A percentile compares a stretch with the other conserved stretches of the same genome.
Conservation (phyloP, 2,797 vertebrate genomes). For the Thripadectes ignobilis region DNA sequence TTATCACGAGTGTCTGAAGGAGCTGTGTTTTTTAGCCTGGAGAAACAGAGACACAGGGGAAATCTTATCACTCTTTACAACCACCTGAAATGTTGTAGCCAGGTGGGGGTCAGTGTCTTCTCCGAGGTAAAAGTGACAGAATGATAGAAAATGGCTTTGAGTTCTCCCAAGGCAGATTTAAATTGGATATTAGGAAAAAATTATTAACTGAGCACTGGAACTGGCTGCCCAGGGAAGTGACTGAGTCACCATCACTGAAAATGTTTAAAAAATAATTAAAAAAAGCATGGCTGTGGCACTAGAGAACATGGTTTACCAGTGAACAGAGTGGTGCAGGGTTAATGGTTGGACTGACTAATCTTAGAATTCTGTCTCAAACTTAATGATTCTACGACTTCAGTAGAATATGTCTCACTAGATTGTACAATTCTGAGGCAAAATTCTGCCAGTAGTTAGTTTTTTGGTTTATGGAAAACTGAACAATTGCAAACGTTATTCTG, state of each 20-base stretch:
- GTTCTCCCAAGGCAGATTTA: neutral
- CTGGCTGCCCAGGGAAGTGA: neutral
- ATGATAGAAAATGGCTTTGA: neutral
- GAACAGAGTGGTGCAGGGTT: neutral
- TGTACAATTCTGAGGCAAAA: neutral
- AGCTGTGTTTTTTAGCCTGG: neutral
- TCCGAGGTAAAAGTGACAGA: neutral
- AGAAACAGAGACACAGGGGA: neutral
- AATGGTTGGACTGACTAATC: neutral
- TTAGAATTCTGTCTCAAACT: neutral
- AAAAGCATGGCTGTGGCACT: neutral
- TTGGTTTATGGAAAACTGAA: neutral
- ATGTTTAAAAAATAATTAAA: accelerated
- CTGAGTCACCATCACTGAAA: neutral
- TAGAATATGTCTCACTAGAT: neutral
- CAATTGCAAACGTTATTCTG: neutral
- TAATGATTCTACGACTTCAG: neutral
- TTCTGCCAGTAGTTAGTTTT: neutral
- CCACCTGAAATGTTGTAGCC: neutral
- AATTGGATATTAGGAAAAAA: neutral
- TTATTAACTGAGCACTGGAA: neutral
- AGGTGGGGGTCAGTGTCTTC: too few relatives aligned
- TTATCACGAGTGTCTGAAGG: neutral
- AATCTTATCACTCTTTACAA: neutral
- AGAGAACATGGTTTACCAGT: neutral